These are phyloP conservation scores for Natator depressus DNA, from an alignment of 2,113 vertebrate genomes.

Conservation along the genomic window DNA sequence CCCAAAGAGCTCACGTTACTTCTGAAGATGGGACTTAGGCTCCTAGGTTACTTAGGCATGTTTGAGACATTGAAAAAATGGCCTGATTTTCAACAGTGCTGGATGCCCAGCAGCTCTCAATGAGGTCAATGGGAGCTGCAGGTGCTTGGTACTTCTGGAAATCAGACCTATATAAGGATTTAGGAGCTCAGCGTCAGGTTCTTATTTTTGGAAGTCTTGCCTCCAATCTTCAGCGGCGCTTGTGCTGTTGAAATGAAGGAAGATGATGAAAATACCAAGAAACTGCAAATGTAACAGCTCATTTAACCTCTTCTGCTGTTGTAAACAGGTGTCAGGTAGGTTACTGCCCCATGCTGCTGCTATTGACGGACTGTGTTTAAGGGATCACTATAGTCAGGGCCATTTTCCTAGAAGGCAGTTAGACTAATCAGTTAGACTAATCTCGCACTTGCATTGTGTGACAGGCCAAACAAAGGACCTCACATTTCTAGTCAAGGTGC, in stretches of 20 bases:
- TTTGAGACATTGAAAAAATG: neutral
- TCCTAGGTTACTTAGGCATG: neutral
- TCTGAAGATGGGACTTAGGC: neutral
- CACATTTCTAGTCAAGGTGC: too few species aligned
- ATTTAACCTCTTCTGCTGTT: neutral
- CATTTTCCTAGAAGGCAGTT: too few species aligned
- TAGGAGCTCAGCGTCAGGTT: too few species aligned
- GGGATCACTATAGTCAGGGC: too few species aligned
- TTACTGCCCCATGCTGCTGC: too few species aligned
- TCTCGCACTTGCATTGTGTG: too few species aligned
- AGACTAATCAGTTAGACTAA: too few species aligned
- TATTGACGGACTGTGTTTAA: neutral
- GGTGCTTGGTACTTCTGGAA: neutral
- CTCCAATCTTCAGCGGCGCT: neutral
- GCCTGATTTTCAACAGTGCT: neutral
- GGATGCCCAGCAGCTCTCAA: too few species aligned
- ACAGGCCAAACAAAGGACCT: too few species aligned
- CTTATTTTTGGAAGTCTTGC: neutral
- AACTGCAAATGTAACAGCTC: neutral
- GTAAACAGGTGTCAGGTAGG: too few species aligned
- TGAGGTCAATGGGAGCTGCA: too few species aligned
- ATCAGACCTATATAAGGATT: neutral
- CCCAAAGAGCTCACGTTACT: constrained; percentile 31
- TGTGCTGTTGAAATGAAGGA: neutral
- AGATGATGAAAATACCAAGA: neutral